Conservation (phyloP, 1,140 invertebrate genomes). For the Lordiphosa stackelbergi region DNA sequence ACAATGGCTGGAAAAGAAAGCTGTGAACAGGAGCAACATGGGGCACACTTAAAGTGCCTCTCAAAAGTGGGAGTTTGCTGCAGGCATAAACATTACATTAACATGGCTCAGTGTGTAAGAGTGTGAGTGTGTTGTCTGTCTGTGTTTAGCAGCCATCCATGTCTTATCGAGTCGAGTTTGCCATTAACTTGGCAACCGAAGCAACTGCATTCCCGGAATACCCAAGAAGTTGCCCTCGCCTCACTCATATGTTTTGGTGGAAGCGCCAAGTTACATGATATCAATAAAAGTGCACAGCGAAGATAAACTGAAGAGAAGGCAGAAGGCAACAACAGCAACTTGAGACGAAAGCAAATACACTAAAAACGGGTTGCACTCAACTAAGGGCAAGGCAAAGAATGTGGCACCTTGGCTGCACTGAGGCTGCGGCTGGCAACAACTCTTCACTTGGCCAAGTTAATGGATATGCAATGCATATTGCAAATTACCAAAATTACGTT, state of each 20-base stretch:
- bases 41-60: conserved; percentile 5
- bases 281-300: conserved; percentile 57
- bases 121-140: conserved; percentile 10
- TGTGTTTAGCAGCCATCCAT: conserved; percentile 53
- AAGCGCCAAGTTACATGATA: conserved; percentile 60
- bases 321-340: conserved; percentile 8
- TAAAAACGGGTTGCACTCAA: conserved; percentile 15
- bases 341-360: conserved; percentile 12
- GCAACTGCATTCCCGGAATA: conserved; percentile 60
- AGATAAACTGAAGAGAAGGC: conserved; percentile 36
- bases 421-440: conserved; percentile 13
- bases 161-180: conserved; percentile 61
- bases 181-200: conserved; percentile 57
- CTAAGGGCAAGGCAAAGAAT: conserved; percentile 37
- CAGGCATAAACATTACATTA: conserved; percentile 17
- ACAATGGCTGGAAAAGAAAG: conserved; percentile 43
- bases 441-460: conserved; percentile 44
- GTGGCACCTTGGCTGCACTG: conserved; percentile 55
- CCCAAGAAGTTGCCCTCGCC: conserved; percentile 29
- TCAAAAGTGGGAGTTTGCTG: conserved; percentile 12
- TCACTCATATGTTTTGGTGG: conserved; percentile 11
- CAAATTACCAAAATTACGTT: conserved; percentile 44
- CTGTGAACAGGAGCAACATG: conserved; percentile 31
- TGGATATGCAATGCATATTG: conserved; percentile 53
- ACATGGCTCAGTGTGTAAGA: conserved; percentile 6